A percentile compares a stretch with the other conserved stretches of the same genome.
Evolutionary conservation across 2,113 vertebrate species (phyloP).

Genomic region (Etia nguti): DNA sequence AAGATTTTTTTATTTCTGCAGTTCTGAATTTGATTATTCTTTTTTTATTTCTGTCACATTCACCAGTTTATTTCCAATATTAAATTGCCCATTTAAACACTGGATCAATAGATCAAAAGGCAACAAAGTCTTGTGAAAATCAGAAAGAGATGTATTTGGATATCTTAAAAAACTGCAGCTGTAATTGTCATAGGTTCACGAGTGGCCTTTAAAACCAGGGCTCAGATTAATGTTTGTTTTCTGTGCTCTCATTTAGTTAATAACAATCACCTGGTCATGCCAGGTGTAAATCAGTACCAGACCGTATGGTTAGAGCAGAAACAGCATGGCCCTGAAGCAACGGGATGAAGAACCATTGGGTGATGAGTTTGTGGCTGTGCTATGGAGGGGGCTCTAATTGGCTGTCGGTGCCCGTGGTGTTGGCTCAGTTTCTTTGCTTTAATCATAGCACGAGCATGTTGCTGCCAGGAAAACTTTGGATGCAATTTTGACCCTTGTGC

Average conservation of each 20-base stretch:
- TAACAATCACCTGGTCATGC: slow-evolving; percentile 16
- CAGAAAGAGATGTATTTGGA: neutral
- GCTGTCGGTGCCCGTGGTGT: slow-evolving; percentile 2
- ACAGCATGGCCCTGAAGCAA: neutral
- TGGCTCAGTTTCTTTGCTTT: slow-evolving; percentile 30
- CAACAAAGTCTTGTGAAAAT: neutral
- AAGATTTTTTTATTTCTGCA: neutral
- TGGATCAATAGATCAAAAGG: neutral
- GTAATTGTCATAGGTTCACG: neutral
- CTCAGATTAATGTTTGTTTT: slow-evolving; percentile 1
- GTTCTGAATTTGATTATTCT: neutral
- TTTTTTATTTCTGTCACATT: neutral
- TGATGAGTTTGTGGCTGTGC: neutral
- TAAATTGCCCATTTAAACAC: neutral
- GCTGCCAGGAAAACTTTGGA: slow-evolving; percentile 54
- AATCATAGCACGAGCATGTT: slow-evolving; percentile 27
- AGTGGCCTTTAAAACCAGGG: neutral
- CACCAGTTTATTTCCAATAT: neutral
- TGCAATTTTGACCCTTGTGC: slow-evolving; percentile 30
- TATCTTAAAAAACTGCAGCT: neutral
- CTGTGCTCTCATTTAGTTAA: neutral
- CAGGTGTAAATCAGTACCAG: slow-evolving; percentile 33
- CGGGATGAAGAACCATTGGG: neutral
- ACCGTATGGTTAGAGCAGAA: neutral
- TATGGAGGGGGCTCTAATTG: slow-evolving; percentile 16